Base-by-base conservation (phyloP, 2,113 vertebrate species). In the Hemibates koningsi region DNA sequence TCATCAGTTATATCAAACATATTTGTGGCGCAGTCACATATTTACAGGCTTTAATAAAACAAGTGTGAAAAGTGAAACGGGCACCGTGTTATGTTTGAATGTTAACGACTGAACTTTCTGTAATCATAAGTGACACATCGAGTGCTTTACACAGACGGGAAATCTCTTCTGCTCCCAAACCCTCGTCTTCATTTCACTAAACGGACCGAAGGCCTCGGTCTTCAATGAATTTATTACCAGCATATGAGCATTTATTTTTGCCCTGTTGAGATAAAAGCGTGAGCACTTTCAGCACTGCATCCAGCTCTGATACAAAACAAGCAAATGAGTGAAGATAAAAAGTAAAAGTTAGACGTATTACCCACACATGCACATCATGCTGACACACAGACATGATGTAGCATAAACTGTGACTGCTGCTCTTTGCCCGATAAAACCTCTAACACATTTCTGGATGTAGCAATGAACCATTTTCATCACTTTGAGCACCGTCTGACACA, bases 281-380 rank as follows among this genome's bases (percentile, higher is more conserved):
- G 19, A 38, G 6, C 10, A 2, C 61, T 5, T 66, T 66, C 19
- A 66, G 61, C 32, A n/a, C 59, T n/a, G 10, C 1, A 1, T 29
- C 29, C 24, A 59, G 13, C 29, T 9, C 27, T 32, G 56, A 56
- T 24, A 56, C 21, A 24, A 24, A 12, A 34, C 8, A 2, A 61
- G 57, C 14, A 0, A 19, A 9, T 0, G 9, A 68, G 5, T 0
- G 63, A 68, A 68, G 34, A 21, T 13, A 41, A 21, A 63, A 1
- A 68, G 17, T 7, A 5, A 36, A 66, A n/a, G 61, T n/a, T 0
- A 21, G 34, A 66, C 34, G 36, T 11, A 6, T 11, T 6, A 34
- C 29, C 29, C 59, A 63, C 29, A 63, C 17, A 63, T 9, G 57
- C 21, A 56, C 21, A 1, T 56, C 54, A 13, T 5, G 56, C 27